These are phyloP conservation scores for Ischnus inquisitorius DNA, from an alignment of 2,888 invertebrate genomes.

Conservation along the genomic window DNA sequence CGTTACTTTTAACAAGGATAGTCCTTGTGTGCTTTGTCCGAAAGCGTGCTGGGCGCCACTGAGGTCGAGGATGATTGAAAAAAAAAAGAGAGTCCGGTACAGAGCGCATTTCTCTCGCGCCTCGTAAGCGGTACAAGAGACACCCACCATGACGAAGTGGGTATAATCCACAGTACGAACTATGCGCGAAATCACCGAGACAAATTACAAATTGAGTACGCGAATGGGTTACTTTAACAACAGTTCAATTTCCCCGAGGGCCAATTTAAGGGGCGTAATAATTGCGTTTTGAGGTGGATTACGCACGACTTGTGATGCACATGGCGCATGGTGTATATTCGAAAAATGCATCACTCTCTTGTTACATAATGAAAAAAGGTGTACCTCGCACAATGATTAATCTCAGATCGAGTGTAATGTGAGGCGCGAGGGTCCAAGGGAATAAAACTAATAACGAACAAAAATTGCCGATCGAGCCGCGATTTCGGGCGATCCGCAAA, in stretches of 20 bases:
- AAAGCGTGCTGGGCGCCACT: conserved; percentile 21
- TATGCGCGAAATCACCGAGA: conserved; percentile 24
- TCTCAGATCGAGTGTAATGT: neutral
- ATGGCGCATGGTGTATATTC: neutral
- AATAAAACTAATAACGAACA: neutral
- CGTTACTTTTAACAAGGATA: conserved; percentile 46
- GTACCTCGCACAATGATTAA: conserved; percentile 3
- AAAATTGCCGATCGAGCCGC: neutral
- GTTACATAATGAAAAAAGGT: conserved; percentile 11
- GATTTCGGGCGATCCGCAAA: neutral
- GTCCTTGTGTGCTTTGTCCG: conserved; percentile 34
- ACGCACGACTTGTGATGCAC: neutral
- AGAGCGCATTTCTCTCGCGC: conserved; percentile 32
- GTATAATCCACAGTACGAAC: conserved; percentile 32
- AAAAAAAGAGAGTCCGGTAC: conserved; percentile 8
- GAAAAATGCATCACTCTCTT: conserved; percentile 26
- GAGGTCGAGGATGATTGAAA: conserved; percentile 35
- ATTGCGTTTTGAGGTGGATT: conserved; percentile 2
- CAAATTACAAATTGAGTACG: conserved; percentile 50
- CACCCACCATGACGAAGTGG: conserved; percentile 28
- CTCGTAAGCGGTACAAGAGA: conserved; percentile 16
- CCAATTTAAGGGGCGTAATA: conserved; percentile 25
- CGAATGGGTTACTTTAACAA: conserved; percentile 21
- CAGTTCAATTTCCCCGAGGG: conserved; percentile 11
- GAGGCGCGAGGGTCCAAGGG: neutral